Percentiles rank a stretch among this genome's conserved stretches.
Conservation (phyloP, 2,113 vertebrate species). For the Sinocyclocheilus anophthalmus region DNA sequence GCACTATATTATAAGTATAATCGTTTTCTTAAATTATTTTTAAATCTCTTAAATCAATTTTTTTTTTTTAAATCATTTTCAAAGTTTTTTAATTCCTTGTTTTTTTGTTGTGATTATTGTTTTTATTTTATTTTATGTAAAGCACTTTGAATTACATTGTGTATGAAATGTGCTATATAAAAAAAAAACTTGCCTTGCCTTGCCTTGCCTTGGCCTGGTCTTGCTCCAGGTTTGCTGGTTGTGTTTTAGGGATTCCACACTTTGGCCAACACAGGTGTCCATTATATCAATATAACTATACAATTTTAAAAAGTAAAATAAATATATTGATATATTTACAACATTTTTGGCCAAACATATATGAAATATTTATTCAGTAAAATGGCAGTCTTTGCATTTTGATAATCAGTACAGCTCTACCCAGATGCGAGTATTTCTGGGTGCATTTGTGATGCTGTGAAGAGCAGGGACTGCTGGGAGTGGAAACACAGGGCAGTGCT, state of each 20-base stretch:
- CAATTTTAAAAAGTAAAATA: too few species aligned
- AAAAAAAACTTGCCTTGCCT: too few species aligned
- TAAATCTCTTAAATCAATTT: too few species aligned
- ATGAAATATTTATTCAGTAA: not conserved
- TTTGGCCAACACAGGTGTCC: not conserved
- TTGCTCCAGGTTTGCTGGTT: not conserved
- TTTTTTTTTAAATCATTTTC: too few species aligned
- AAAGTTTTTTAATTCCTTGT: too few species aligned
- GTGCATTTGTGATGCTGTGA: slow-evolving; percentile 15
- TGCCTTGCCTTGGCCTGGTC: too few species aligned
- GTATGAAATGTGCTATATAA: too few species aligned
- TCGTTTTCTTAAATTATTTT: too few species aligned
- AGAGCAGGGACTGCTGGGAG: not conserved
- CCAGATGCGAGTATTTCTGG: not conserved
- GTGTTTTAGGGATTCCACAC: not conserved
- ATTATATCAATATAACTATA: not conserved
- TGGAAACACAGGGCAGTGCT: not conserved
- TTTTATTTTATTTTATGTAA: too few species aligned
- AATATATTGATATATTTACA: not conserved
- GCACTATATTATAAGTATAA: too few species aligned
- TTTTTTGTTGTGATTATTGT: too few species aligned
- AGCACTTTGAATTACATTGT: too few species aligned
- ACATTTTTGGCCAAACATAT: not conserved
- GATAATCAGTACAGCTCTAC: not conserved
- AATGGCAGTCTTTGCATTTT: not conserved